Base-by-base conservation (phyloP, 2,113 vertebrate genomes). In the Macrotis lagotis region DNA sequence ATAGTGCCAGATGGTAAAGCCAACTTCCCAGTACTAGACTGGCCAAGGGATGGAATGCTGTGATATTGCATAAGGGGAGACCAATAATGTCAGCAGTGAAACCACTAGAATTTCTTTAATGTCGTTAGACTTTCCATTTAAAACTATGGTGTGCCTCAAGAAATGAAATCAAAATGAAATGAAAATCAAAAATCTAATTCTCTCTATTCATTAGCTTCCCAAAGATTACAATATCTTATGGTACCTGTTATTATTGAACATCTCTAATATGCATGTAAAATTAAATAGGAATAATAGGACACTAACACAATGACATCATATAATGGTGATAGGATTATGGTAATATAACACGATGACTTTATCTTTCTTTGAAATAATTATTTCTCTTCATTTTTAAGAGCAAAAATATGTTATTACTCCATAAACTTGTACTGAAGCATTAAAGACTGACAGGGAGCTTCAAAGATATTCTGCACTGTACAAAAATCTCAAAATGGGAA, bases 1-100 rank as follows among this genome's bases (percentile, higher is more conserved):
- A 95, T 96, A 93, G 97, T 98, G 95, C 96, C 98, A 98, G 98
- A 98, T 98, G 98, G 98, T 97, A 94, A 98, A 98, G 97, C 98
- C 97, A 98, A 92, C 98, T 98, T 98, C 93, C 97, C 96, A 96
- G 95, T 97, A 92, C 95, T 96, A 94, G 98, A 98, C 94, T 96
- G 96, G 96, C 8, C 1, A 91, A 96, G 95, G 95, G 93, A 96
- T 95, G 95, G 96, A 97, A 97, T 97, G 97, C 96, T 95, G 93
- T 98, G 98, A 98, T 97, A 98, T 98, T 98, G 97, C 98, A 95
- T 97, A 98, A 98, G 96, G 96, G 55, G 98, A 97, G 95, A 96
- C 93, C 97, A 97, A 98, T 98, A 92, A 95, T 97, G 98, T 98
- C 96, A 96, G 55, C 51, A 95, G 83, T 50, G 88, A 98, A 97